These are phyloP conservation scores for Chrysotoxum bicinctum DNA, from an alignment of 2,888 invertebrate genomes.

Conservation along the genomic window DNA sequence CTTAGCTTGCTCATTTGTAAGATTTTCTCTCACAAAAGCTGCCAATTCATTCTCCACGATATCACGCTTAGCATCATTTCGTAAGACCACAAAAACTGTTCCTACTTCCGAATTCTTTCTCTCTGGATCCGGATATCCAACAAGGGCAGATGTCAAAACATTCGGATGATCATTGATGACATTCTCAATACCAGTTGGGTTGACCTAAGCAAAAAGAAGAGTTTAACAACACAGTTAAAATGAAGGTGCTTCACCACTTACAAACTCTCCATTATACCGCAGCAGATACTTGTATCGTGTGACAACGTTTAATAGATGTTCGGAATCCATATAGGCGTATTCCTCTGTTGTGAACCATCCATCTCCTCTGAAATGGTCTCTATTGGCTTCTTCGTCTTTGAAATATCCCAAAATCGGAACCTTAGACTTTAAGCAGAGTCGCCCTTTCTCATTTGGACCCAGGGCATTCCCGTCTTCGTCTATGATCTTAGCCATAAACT, in stretches of 20 bases:
- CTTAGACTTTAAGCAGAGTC: conserved; percentile 53
- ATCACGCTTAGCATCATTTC: not conserved
- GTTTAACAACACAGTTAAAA: no score
- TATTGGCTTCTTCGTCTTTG: not conserved
- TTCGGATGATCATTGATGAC: conserved; percentile 10
- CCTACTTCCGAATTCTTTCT: conserved; percentile 29
- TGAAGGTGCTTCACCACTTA: no score
- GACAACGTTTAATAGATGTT: not conserved
- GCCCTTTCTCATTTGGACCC: conserved; percentile 54
- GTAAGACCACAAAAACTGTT: conserved; percentile 56
- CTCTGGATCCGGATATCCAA: conserved; percentile 36
- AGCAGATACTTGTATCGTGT: not conserved
- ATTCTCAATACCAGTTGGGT: no score
- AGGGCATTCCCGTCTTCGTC: conserved; percentile 17
- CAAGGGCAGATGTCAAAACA: conserved; percentile 41
- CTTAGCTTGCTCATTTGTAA: not conserved
- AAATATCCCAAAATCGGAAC: conserved; percentile 43
- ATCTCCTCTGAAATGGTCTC: not conserved
- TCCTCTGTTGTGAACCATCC: conserved; percentile 1
- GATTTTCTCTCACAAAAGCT: not conserved
- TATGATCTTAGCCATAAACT: conserved; percentile 28
- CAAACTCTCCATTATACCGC: no score
- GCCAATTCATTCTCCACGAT: conserved; percentile 3
- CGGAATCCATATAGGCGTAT: not conserved
- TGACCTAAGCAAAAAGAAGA: no score